phyloP scores from a whole-genome alignment of 1,140 invertebrate genomes.

The Andricus grossulariae region DNA sequence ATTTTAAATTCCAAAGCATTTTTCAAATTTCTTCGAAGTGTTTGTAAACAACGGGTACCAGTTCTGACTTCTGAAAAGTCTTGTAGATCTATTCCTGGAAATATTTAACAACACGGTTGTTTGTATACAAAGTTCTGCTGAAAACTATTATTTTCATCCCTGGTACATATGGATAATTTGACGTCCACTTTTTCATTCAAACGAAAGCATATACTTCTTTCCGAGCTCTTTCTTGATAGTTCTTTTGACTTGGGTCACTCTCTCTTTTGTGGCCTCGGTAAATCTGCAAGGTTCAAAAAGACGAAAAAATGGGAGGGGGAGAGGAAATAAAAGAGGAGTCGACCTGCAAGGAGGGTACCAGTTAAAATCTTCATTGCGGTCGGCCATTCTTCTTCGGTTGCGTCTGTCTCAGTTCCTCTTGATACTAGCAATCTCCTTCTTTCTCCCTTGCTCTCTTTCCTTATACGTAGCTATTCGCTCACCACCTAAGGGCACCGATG shows the following conservation, averaged over 20 bases:
- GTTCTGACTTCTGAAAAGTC: not conserved
- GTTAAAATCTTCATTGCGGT: slow-evolving; percentile 74
- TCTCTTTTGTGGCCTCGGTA: slow-evolving; percentile 52
- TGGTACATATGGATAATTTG: not conserved
- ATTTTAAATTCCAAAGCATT: not conserved
- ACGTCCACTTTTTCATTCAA: not conserved
- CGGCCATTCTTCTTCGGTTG: slow-evolving; percentile 65
- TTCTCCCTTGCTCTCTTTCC: slow-evolving; percentile 35
- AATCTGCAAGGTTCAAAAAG: slow-evolving; percentile 50
- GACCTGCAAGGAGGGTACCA: slow-evolving; percentile 57
- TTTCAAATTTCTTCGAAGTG: not conserved
- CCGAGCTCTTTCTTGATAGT: not conserved
- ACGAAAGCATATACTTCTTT: not conserved
- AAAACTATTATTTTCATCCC: not conserved
- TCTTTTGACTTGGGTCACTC: slow-evolving; percentile 7
- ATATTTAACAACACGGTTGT: not conserved
- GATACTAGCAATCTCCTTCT: slow-evolving; percentile 43
- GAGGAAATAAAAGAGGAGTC: slow-evolving; percentile 47
- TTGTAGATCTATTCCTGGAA: not conserved
- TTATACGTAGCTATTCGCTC: slow-evolving; percentile 44
- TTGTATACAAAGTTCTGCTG: not conserved
- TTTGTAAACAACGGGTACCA: not conserved
- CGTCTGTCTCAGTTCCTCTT: slow-evolving; percentile 41
- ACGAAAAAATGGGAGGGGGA: slow-evolving; percentile 31
- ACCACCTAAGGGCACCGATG: slow-evolving; percentile 67